Evolutionary conservation across 2,113 vertebrate species (phyloP).

Genomic region (Podilymbus podiceps): DNA sequence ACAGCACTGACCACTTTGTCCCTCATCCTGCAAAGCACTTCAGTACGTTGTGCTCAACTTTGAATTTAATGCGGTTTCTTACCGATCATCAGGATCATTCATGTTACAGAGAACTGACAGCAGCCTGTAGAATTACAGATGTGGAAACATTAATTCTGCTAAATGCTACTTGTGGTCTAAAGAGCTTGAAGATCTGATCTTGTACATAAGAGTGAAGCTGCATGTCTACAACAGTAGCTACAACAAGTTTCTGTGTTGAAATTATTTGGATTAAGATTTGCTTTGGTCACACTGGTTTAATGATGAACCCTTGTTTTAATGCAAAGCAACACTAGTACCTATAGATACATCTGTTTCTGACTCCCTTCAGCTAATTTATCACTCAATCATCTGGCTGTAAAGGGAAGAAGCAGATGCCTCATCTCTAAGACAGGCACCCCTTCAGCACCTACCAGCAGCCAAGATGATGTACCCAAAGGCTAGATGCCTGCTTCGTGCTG

Average conservation of each 20-base stretch:
- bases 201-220: not conserved
- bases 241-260: not conserved
- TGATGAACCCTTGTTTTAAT: not conserved
- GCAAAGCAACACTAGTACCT: not conserved
- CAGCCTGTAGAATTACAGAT: not conserved
- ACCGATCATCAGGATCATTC: not conserved
- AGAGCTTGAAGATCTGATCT: not conserved
- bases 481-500: not conserved
- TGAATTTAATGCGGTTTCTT: not conserved
- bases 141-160: not conserved
- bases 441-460: not conserved
- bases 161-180: not conserved
- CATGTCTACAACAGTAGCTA: not conserved
- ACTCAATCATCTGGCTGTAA: not conserved
- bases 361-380: not conserved
- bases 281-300: not conserved
- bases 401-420: not conserved
- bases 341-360: not conserved
- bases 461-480: not conserved
- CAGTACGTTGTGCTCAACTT: not conserved
- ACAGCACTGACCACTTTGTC: not conserved
- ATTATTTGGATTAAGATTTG: accelerated
- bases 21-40: not conserved
- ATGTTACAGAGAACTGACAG: not conserved
- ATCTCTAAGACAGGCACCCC: not conserved